These are phyloP conservation scores for Charanyca ferruginea DNA, from an alignment of 2,888 invertebrate species.

Conservation along the genomic window DNA sequence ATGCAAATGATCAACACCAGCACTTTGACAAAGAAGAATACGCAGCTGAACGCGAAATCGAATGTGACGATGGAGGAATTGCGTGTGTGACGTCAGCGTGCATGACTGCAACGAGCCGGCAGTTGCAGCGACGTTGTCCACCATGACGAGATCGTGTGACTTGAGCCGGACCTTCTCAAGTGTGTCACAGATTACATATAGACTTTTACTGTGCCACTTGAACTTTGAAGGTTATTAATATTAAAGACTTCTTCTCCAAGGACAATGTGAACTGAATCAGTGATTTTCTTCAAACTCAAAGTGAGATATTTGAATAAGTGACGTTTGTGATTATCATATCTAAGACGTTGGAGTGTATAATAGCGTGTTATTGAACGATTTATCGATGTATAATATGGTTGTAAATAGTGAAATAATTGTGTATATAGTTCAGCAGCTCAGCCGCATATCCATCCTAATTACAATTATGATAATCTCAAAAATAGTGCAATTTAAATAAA, in stretches of 20 bases:
- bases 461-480: conserved; percentile 75
- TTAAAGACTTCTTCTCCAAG: conserved; percentile 39
- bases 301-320: conserved; percentile 54
- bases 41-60: conserved; percentile 92
- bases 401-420: conserved; percentile 80
- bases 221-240: conserved; percentile 67
- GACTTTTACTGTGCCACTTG: conserved; percentile 65
- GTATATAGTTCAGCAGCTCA: conserved; percentile 80
- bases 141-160: conserved; percentile 90
- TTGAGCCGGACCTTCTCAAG: conserved; percentile 90
- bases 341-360: conserved; percentile 61
- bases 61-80: conserved; percentile 94
- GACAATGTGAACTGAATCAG: conserved; percentile 55
- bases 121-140: conserved; percentile 89
- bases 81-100: conserved; percentile 95
- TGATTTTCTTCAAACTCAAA: conserved; percentile 53
- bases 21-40: conserved; percentile 95
- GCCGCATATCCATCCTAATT: conserved; percentile 89
- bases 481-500: conserved; percentile 70
- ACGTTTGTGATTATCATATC: conserved; percentile 71
- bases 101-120: conserved; percentile 90
- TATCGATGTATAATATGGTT: conserved; percentile 78
- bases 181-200: conserved; percentile 87
- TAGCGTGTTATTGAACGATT: conserved; percentile 67
- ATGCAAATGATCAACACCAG: conserved; percentile 95